Base-by-base conservation (phyloP, 2,888 invertebrate species). In the Ophion obscuratus region DNA sequence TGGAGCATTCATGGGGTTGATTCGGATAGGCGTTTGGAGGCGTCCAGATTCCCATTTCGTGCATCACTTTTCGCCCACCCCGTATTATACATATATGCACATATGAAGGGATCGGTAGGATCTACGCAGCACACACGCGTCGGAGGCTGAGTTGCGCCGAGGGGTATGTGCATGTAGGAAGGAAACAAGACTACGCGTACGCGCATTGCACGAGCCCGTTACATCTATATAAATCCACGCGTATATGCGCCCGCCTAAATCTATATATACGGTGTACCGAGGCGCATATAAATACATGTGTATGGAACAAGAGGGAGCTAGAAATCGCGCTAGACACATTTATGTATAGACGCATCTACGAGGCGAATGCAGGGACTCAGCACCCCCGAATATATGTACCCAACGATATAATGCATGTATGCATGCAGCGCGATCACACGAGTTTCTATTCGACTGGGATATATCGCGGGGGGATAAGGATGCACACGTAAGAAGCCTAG, bases 321-420 rank as follows among this genome's bases (percentile, higher is more conserved):
- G 70, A 66, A 75, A 74, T 75, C 27, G 77, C 59, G 40, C 70
- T 62, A 62, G 80, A 64, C 61, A 59, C 81, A 67, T 83, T 53
- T 77, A 40, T 64, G 27, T 59, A 68, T 61, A 71, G 31, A 62
- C 75, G 68, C 44, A 75, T 75, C 59, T 40, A 68, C 24, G 67
- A 74, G 36, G 77, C 75, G 70, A 82, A 81, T 74, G 78, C 78
- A 82, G 79, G 74, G 79, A 82, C 79, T 79, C 79, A 61, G 76
- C 80, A 76, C 74, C 68, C 61, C 79, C 82, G 76, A 85, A 83
- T 83, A 83, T 86, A 83, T 83, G 83, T 83, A 83, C 86, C 83
- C 81, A 81, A 83, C 86, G 81, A 81, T 78, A 86, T 86, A 86
- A 86, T 86, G 86, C 86, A 86, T 86, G 86, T 86, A 86, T 86